Conservation (phyloP, 2,113 vertebrate species). For the Sitta europaea region DNA sequence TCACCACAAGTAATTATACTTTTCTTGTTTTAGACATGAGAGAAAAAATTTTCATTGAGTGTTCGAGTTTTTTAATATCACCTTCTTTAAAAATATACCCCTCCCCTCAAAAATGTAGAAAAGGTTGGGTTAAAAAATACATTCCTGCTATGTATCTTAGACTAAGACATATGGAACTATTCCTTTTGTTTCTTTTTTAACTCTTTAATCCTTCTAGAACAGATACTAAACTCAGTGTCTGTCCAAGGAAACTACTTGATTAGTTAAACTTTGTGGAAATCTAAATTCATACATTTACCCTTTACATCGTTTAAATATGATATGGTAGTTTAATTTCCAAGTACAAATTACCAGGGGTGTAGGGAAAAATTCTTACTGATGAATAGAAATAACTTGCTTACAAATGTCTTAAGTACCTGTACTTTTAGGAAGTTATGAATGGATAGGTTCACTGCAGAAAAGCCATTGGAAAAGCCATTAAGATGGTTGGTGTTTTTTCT, state of each 20-base stretch:
- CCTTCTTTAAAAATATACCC: too few species aligned
- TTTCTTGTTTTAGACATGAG: background rate
- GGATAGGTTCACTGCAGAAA: background rate
- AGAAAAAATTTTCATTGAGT: background rate
- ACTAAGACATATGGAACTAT: background rate
- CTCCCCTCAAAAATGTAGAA: background rate
- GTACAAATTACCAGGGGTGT: background rate
- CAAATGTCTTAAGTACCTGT: background rate
- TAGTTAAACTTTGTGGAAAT: background rate
- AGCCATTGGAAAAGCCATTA: background rate
- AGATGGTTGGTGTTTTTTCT: rapidly evolving
- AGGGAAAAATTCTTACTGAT: background rate
- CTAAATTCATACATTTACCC: background rate
- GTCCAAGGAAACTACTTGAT: background rate
- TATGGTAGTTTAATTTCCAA: background rate
- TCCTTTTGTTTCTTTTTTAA: background rate
- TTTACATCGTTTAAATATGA: background rate
- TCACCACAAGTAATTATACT: too few species aligned
- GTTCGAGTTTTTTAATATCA: background rate
- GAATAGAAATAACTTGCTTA: background rate
- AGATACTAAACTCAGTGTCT: background rate
- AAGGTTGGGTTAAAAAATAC: background rate
- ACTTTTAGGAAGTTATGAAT: background rate
- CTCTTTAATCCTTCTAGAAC: background rate
- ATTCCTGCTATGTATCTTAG: background rate